Evolutionary conservation across 2,113 vertebrate genomes (phyloP).

Genomic region (Callithrix jacchus): DNA sequence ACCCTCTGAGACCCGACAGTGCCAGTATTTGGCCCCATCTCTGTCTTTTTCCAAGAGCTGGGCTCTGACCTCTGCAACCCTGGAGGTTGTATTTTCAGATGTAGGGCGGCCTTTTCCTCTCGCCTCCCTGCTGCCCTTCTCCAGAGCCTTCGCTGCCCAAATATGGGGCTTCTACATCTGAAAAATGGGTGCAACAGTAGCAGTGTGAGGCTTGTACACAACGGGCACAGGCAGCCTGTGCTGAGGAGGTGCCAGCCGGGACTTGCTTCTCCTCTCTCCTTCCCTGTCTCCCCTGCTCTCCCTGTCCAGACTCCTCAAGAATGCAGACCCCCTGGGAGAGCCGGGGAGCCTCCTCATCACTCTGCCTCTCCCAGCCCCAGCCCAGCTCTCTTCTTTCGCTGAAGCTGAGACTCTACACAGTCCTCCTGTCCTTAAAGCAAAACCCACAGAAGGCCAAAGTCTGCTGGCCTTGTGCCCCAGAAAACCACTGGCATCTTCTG

Average conservation of each 20-base stretch:
- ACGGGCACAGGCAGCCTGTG: not conserved
- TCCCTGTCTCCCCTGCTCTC: fast-evolving
- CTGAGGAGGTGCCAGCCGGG: fast-evolving
- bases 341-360: not conserved
- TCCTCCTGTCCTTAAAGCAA: fast-evolving
- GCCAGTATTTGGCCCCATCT: not conserved
- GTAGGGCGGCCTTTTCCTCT: not conserved
- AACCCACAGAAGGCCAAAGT: too few relatives aligned
- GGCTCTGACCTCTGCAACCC: not conserved
- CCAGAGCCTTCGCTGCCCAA: not conserved
- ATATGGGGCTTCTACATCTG: not conserved
- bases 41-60: not conserved
- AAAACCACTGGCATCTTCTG: not conserved
- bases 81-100: not conserved
- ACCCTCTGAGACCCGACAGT: not conserved
- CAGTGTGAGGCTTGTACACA: not conserved
- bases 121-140: fast-evolving
- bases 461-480: fast-evolving
- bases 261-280: not conserved
- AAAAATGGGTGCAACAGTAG: fast-evolving
- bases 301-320: not conserved
- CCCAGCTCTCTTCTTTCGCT: not conserved
- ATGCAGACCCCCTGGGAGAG: not conserved
- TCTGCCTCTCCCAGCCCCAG: not conserved
- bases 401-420: not conserved